A percentile compares a stretch with the other conserved stretches of the same genome.
phyloP scores from a whole-genome alignment of 2,888 invertebrate species.

The Tillus elongatus region DNA sequence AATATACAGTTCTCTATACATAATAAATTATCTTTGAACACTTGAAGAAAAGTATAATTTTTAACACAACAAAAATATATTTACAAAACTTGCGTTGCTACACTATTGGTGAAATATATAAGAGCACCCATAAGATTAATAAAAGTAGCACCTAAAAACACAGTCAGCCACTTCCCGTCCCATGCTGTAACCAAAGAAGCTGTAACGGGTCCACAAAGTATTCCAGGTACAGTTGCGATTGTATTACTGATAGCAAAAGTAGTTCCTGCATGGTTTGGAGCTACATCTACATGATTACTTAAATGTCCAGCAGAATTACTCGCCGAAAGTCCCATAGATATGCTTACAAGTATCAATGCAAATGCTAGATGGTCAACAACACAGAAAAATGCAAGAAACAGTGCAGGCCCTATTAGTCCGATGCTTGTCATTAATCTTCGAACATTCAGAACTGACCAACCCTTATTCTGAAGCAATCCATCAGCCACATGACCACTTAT shows the following conservation, averaged over 20 bases:
- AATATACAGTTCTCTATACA: too few relatives aligned
- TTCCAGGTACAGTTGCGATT: slow-evolving; percentile 65
- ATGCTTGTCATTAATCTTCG: slow-evolving; percentile 62
- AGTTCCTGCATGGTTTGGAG: slow-evolving; percentile 67
- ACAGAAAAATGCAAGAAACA: slow-evolving; percentile 60
- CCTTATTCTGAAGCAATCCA: slow-evolving; percentile 44
- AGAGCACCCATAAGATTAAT: slow-evolving; percentile 64
- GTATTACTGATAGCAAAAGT: slow-evolving; percentile 71
- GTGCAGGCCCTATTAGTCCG: slow-evolving; percentile 62
- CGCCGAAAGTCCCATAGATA: slow-evolving; percentile 66
- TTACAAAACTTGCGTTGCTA: slow-evolving; percentile 56
- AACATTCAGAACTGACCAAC: slow-evolving; percentile 60
- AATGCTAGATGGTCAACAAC: slow-evolving; percentile 58
- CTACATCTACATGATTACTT: slow-evolving; percentile 68
- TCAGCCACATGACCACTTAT: slow-evolving; percentile 66
- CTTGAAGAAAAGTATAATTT: too few relatives aligned
- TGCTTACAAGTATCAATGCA: slow-evolving; percentile 61
- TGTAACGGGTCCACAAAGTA: slow-evolving; percentile 66
- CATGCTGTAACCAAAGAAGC: slow-evolving; percentile 62
- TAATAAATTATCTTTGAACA: too few relatives aligned
- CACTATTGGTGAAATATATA: slow-evolving; percentile 63
- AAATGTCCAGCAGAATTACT: slow-evolving; percentile 68
- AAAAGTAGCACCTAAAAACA: slow-evolving; percentile 61
- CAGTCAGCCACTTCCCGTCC: slow-evolving; percentile 64
- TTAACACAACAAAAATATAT: slow-evolving; percentile 9